A percentile compares a stretch with the other conserved stretches of the same genome.
Evolutionary conservation across 2,113 vertebrate genomes (phyloP).

Genomic region (Dermatemys mawii): DNA sequence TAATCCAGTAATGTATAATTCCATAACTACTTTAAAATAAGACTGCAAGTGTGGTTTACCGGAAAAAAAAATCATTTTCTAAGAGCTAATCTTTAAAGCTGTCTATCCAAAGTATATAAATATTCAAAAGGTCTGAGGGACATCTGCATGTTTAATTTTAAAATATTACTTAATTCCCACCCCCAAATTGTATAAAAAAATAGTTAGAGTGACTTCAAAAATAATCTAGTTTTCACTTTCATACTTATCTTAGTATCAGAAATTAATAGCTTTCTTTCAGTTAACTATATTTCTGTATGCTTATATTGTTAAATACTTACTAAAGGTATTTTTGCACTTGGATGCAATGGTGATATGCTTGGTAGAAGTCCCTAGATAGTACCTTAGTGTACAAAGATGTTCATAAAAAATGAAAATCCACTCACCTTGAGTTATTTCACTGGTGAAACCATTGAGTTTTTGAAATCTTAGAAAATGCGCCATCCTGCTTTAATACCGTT

Average conservation of each 20-base stretch:
- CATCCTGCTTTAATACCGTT: background rate
- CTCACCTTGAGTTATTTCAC: background rate
- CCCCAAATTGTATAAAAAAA: background rate
- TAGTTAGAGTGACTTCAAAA: background rate
- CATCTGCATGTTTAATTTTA: background rate
- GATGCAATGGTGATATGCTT: background rate
- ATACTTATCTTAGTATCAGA: background rate
- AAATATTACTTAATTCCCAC: background rate
- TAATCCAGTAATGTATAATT: background rate
- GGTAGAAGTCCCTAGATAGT: background rate
- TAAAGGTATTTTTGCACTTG: background rate
- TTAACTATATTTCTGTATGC: background rate
- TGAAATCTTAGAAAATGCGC: background rate
- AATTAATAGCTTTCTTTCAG: background rate
- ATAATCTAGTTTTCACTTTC: background rate
- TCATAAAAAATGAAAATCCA: background rate
- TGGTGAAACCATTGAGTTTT: background rate
- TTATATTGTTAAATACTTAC: background rate
- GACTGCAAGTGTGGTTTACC: background rate
- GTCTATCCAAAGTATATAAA: background rate
- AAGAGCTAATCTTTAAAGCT: background rate
- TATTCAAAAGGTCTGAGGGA: background rate
- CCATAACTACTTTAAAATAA: background rate
- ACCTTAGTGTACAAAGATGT: background rate
- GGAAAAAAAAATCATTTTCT: background rate